Base-by-base conservation (phyloP, 2,888 invertebrate genomes). In the Brenthis hecate region DNA sequence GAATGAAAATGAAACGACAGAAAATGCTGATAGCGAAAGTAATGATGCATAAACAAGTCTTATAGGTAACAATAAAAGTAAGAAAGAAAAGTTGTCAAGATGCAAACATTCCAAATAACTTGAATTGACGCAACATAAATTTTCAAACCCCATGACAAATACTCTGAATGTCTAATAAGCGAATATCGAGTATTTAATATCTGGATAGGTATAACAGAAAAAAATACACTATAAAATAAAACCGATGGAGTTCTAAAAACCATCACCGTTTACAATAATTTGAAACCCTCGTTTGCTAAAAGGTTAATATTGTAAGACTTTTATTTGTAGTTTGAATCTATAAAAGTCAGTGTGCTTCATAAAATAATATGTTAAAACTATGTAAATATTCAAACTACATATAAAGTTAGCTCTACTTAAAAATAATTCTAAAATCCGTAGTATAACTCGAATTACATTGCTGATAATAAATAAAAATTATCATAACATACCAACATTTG, bases 61-160 rank as follows among this genome's bases (percentile, higher is more conserved):
- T 87, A 87, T 76, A 82, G 78, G 81, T 80, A 84, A 82, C 69
- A 75, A 81, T 81, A 81, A 83, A 67, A 72, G 79, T 79, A 82
- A 81, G 81, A 87, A 89, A 91, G 85, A 88, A 89, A 91, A 92
- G 91, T 91, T 91, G 92, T 92, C 92, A 92, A 92, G 92, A 92
- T 92, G 92, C 92, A 91, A 89, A 91, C 91, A 91, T 92, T 91
- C 92, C 88, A 88, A 88, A 87, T 83, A 81, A 88, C 82, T 82
- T 82, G 76, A 76, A 82, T 81, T 80, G 83, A 85, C 82, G 85
- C 84, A 88, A 91, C 85, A 85, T 84, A 89, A 89, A 88, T 85
- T 83, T 80, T 92, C 92, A 92, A 92, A 92, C 92, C 92, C 92
- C 92, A 92, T 92, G 78, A 91, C 92, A 92, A 86, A 79, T 80